phyloP scores from a whole-genome alignment of 2,888 invertebrate species.

The Drosophila anceps region DNA sequence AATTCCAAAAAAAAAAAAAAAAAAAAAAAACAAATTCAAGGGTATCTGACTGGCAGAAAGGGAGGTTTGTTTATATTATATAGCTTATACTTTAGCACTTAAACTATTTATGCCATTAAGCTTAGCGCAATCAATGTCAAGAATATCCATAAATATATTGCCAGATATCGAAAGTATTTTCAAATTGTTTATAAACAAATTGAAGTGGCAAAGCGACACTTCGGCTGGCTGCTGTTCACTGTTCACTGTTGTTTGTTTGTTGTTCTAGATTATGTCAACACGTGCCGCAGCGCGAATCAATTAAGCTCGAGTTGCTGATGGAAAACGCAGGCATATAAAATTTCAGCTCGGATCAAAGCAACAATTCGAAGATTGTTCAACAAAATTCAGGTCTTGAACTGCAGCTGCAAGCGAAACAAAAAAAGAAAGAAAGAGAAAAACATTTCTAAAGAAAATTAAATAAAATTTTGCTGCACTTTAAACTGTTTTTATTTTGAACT shows the following conservation, averaged over 20 bases:
- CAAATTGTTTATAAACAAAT: slow-evolving; percentile 33
- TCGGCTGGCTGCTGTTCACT: not conserved
- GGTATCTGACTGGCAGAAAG: no score
- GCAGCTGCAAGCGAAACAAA: no score
- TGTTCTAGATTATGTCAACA: not conserved
- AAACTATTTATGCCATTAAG: no score
- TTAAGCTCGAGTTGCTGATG: not conserved
- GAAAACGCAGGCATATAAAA: not conserved
- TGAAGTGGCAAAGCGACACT: not conserved
- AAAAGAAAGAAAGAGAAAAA: no score
- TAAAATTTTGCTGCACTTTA: no score
- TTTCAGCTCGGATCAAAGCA: not conserved
- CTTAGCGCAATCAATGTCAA: not conserved
- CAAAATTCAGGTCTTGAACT: not conserved
- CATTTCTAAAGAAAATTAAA: no score
- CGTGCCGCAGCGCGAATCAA: not conserved
- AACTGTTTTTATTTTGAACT: no score
- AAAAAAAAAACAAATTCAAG: no score
- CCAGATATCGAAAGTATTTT: not conserved
- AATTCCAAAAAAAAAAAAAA: no score
- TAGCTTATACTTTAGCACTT: not conserved
- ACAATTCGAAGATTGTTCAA: not conserved
- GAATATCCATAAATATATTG: not conserved
- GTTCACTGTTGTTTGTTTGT: not conserved
- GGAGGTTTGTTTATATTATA: not conserved